These are phyloP conservation scores for Amphilophus citrinellus DNA, from an alignment of 2,113 vertebrate genomes.

Conservation along the genomic window DNA sequence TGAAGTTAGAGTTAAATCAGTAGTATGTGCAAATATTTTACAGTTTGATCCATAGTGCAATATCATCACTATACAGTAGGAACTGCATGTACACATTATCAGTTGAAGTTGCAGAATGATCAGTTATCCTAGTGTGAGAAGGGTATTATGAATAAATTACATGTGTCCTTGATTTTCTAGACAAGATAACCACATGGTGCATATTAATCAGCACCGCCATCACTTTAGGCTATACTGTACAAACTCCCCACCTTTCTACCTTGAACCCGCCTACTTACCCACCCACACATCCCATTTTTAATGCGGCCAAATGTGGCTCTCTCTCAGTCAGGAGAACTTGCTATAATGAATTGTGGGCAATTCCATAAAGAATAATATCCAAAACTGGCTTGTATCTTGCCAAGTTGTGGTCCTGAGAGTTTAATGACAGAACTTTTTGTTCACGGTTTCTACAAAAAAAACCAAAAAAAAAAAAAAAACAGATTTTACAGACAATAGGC, in stretches of 20 bases:
- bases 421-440: constrained; percentile 43
- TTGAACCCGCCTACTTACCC: not conserved
- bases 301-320: constrained; percentile 14
- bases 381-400: constrained; percentile 22
- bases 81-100: not conserved
- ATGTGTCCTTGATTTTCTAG: constrained; percentile 4
- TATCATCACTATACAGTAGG: not conserved
- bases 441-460: not conserved
- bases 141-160: constrained; percentile 14
- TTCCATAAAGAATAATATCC: constrained; percentile 28
- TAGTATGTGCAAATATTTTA: not conserved
- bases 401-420: constrained; percentile 36
- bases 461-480: not conserved
- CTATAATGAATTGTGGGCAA: constrained; percentile 30
- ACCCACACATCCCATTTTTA: constrained; percentile 37
- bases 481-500: not conserved
- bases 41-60: not conserved
- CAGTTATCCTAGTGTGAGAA: not conserved
- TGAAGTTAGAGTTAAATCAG: not conserved
- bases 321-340: constrained; percentile 9
- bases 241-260: constrained; percentile 2
- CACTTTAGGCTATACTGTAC: constrained; percentile 26
- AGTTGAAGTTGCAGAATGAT: not conserved
- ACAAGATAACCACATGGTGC: constrained; percentile 32
- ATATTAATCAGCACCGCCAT: constrained; percentile 29